phyloP scores from a whole-genome alignment of 2,113 vertebrate species.

The Hemicordylus capensis region DNA sequence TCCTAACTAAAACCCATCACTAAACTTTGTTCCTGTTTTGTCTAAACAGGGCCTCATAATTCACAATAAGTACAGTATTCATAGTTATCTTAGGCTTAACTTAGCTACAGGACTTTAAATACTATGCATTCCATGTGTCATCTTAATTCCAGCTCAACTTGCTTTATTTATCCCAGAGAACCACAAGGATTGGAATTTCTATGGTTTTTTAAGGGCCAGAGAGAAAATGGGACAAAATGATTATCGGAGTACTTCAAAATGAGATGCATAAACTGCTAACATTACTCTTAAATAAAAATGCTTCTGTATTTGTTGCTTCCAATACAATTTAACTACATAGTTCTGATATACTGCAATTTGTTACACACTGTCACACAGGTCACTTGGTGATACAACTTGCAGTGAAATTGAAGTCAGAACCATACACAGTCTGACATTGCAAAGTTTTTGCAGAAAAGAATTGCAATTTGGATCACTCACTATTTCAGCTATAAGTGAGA shows the following conservation, averaged over 20 bases:
- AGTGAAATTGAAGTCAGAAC: too few relatives aligned
- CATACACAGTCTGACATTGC: too few relatives aligned
- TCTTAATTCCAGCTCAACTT: neutral
- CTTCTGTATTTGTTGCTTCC: constrained; percentile 15
- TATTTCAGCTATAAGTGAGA: constrained; percentile 53
- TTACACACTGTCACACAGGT: constrained; percentile 13
- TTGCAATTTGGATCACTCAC: constrained; percentile 47
- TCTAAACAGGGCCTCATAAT: neutral
- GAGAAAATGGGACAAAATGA: neutral
- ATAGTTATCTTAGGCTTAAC: neutral
- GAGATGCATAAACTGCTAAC: neutral
- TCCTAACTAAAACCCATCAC: neutral
- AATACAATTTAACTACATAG: constrained; percentile 20
- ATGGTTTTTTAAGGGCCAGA: neutral
- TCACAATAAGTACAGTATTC: neutral
- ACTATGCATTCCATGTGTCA: neutral
- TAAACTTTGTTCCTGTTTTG: neutral
- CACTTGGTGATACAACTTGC: too few relatives aligned
- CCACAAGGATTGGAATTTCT: neutral
- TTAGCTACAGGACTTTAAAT: neutral
- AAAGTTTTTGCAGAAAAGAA: constrained; percentile 53
- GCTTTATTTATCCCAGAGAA: neutral
- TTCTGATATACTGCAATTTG: constrained; percentile 17
- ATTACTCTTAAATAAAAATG: neutral
- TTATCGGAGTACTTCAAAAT: neutral